Base-by-base conservation (phyloP, 2,113 vertebrate species). In the Melanostigma gelatinosum region DNA sequence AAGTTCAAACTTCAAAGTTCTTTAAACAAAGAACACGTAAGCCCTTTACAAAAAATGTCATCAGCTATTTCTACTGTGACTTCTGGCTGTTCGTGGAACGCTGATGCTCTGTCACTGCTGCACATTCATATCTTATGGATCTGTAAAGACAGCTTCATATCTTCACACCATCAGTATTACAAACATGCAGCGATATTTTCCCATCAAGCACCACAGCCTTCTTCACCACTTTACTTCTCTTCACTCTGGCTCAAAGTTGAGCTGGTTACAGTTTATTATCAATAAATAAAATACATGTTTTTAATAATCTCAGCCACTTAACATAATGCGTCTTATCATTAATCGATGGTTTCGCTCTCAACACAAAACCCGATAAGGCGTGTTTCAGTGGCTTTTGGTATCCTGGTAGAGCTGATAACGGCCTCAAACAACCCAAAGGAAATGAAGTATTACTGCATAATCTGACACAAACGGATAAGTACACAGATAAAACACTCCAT, bases 101-200 rank as follows among this genome's bases (percentile, higher is more conserved):
- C 4, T 64, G 20, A 22, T 71, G 57, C 80, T 36, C 22, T 70
- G 55, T 61, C 72, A 77, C 8, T 46, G 22, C 15, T 54, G 71
- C 52, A 60, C 72, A 70, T 74, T 81, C 67, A 54, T 46, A 52
- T 7, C n/a, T 27, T 15, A 70, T 20, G 15, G 11, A 46, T 42
- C 22, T 48, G 3, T 1, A 27, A 4, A 38, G 4, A 46, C 10
- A 36, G 6, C 3, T 62, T 3, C 60, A 4, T 72, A 88, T 90
- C 87, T 87, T 82, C 38, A 83, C 85, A 60, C 83, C 62, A 90
- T 90, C 81, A 64, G 72, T 12, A 13, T 18, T 13, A 13, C 4
- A 75, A 27, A 34, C 6, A 32, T 32, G 40, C 18, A 36, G 8
- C n/a, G 0, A 54, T 42, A 73, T 71, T 75, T 54, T 70, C 42